Conservation (phyloP, 2,888 invertebrate genomes). For the Caenorhabditis sp. region DNA sequence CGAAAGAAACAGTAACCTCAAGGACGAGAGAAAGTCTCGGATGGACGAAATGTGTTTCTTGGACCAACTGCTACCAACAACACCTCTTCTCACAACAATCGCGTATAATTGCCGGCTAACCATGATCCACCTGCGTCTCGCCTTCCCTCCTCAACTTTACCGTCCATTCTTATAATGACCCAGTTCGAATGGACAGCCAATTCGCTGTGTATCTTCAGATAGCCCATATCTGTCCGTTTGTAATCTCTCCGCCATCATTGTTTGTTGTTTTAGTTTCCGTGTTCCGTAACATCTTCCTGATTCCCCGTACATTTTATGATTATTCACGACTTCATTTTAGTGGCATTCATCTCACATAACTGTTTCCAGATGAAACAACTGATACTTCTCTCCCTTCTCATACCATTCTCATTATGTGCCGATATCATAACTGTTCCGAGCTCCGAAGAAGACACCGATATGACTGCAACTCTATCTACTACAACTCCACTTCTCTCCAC, state of each 20-base stretch:
- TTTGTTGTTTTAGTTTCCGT: slow-evolving; percentile 36
- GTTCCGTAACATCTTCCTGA: slow-evolving; percentile 11
- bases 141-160: slow-evolving; percentile 1
- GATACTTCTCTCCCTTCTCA: slow-evolving; percentile 10
- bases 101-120: slow-evolving; percentile 55
- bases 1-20: slow-evolving; percentile 15
- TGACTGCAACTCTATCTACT: slow-evolving; percentile 47
- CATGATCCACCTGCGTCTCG: slow-evolving; percentile 40
- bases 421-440: slow-evolving; percentile 6
- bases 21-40: slow-evolving; percentile 32
- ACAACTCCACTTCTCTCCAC: slow-evolving; percentile 30
- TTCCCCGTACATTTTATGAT: background rate
- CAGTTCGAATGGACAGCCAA: slow-evolving; percentile 50
- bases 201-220: slow-evolving; percentile 44
- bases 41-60: background rate
- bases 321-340: background rate
- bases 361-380: slow-evolving; percentile 42
- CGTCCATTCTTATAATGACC: slow-evolving; percentile 57
- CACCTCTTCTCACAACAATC: background rate
- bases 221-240: slow-evolving; percentile 5
- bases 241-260: background rate
- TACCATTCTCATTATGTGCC: background rate
- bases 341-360: too few relatives aligned
- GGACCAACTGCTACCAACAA: background rate
- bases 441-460: slow-evolving; percentile 54